Evolutionary conservation across 2,888 invertebrate genomes (phyloP).

Genomic region (Chaetoderma sp.): DNA sequence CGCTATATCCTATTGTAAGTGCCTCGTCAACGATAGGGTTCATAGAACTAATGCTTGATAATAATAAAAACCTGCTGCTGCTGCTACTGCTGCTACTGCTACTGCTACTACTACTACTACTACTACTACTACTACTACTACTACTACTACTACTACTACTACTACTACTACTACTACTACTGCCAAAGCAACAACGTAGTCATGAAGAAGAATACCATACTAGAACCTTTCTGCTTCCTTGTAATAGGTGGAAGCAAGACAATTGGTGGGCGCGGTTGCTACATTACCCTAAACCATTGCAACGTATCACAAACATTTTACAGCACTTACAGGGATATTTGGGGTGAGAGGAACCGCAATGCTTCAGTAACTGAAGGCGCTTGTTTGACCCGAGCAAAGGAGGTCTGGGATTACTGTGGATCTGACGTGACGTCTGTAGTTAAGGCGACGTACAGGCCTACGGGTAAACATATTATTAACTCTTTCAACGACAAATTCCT

Average conservation of each 20-base stretch:
- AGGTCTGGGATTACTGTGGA: conserved; percentile 5
- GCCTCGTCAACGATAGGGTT: no score
- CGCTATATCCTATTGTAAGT: no score
- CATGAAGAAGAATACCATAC: not conserved
- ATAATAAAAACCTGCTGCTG: no score
- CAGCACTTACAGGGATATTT: not conserved
- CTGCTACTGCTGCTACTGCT: no score
- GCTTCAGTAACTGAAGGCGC: not conserved
- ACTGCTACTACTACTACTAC: no score
- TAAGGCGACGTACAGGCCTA: not conserved
- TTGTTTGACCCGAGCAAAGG: conserved; percentile 5
- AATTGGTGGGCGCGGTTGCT: conserved; percentile 1
- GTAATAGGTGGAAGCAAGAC: not conserved
- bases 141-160: no score
- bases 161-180: not conserved
- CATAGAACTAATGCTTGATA: no score
- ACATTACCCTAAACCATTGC: not conserved
- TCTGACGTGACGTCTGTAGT: not conserved
- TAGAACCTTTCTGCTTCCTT: not conserved
- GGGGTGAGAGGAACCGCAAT: not conserved
- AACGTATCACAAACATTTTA: not conserved
- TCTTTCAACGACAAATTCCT: no score
- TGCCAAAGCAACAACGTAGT: not conserved
- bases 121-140: no score
- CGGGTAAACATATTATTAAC: no score